phyloP scores from a whole-genome alignment of 2,113 vertebrate species.

The Sus scrofa region T2T-Sscrofa CM000830.6:37164001-37164500 shows the following conservation, averaged over 20 bases:
- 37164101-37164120: neutral
- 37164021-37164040: neutral
- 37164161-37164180: neutral
- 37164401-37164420: neutral
- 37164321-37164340: neutral
- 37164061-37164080: neutral
- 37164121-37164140: neutral
- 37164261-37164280: neutral
- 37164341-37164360: constrained; percentile 2
- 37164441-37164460: neutral
- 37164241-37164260: neutral
- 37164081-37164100: constrained; percentile 18
- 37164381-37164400: neutral
- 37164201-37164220: constrained; percentile 4
- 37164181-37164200: constrained; percentile 19
- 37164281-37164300: constrained; percentile 19
- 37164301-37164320: constrained; percentile 20
- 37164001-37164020: neutral
- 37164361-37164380: constrained; percentile 23
- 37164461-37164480: neutral
- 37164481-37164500: neutral
- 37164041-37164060: neutral
- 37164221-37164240: constrained; percentile 13
- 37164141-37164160: constrained; percentile 9
- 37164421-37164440: neutral